Base-by-base conservation (phyloP, 2,888 invertebrate genomes). In the Netelia virgata region DNA sequence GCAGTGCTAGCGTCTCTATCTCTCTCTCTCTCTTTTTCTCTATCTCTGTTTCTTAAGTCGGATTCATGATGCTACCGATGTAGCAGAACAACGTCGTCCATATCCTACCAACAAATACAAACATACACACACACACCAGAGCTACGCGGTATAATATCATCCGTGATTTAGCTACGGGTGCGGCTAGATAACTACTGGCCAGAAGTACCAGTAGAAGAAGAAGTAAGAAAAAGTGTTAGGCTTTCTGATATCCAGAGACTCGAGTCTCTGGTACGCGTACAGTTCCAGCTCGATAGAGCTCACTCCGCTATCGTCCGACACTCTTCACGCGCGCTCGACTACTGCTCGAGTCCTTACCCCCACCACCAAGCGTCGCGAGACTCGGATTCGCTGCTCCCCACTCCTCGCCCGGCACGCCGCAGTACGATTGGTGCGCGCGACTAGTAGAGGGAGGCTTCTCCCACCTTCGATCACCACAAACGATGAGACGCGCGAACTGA, bases 81-180 rank as follows among this genome's bases (percentile, higher is more conserved):
- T 76, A 47, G 59, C 14, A 6, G 14, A 55, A 53, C 63, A 64
- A 57, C 59, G 70, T 68, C 68, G 36, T 16, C 36, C 20, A 28
- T 9, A 50, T 28, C 72, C 41, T 64, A 53, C 43, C 36, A 64
- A 28, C 36, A 41, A 43, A 47, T 14, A 11, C 59, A 36, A 16
- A 57, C 47, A 20, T 47, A 63, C 14, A 43, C 41, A 63, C 14
- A 43, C 41, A 69, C 50, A 75, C 53, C 36, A 59, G 11, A 20
- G 74, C 59, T 59, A 18, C 70, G 11, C 75, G 28, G 66, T 55
- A 72, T 55, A 75, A 79, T 75, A 90, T 91, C 87, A 88, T 86
- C 79, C 82, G 86, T 89, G 91, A 91, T 91, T 90, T 90, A 91
- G 89, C 86, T 82, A 82, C 85, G 90, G 88, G 88, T 83, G 88